These are phyloP conservation scores for Lochmaea crataegi DNA, from an alignment of 2,888 invertebrate genomes.

Conservation along the genomic window DNA sequence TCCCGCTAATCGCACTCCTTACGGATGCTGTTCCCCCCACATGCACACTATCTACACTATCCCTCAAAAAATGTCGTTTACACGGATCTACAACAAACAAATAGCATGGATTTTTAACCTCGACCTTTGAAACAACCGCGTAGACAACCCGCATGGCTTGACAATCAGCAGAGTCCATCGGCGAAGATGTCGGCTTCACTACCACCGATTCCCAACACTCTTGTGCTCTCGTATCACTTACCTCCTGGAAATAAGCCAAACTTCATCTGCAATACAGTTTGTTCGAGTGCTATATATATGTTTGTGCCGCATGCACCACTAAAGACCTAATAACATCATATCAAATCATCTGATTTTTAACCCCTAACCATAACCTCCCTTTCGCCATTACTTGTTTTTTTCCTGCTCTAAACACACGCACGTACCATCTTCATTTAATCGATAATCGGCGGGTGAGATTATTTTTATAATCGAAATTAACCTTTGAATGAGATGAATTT, in stretches of 20 bases:
- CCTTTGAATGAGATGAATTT: conserved; percentile 32
- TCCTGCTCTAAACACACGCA: conserved; percentile 22
- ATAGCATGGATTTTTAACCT: conserved; percentile 23
- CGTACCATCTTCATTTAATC: conserved; percentile 14
- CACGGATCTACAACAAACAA: conserved; percentile 17
- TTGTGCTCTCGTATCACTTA: conserved; percentile 27
- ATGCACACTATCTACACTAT: conserved; percentile 35
- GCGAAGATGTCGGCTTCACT: conserved; percentile 27
- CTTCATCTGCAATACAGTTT: conserved; percentile 41
- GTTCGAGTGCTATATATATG: conserved; percentile 28
- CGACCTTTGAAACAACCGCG: conserved; percentile 15
- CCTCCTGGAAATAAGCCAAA: conserved; percentile 43
- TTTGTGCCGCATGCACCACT: conserved; percentile 51
- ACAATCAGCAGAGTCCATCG: conserved; percentile 18
- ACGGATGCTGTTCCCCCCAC: conserved; percentile 53
- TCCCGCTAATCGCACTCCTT: conserved; percentile 51
- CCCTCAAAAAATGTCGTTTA: background rate
- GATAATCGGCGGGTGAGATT: conserved; percentile 4
- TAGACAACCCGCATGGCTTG: conserved; percentile 31
- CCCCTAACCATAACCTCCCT: conserved; percentile 42
- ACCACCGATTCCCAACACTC: conserved; percentile 26
- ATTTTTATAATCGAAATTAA: conserved; percentile 29
- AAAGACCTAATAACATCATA: conserved; percentile 30
- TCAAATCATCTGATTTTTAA: conserved; percentile 40
- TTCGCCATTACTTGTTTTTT: conserved; percentile 41